Evolutionary conservation across 2,797 vertebrate species (phyloP).

Genomic region (Lepus townsendii): DNA sequence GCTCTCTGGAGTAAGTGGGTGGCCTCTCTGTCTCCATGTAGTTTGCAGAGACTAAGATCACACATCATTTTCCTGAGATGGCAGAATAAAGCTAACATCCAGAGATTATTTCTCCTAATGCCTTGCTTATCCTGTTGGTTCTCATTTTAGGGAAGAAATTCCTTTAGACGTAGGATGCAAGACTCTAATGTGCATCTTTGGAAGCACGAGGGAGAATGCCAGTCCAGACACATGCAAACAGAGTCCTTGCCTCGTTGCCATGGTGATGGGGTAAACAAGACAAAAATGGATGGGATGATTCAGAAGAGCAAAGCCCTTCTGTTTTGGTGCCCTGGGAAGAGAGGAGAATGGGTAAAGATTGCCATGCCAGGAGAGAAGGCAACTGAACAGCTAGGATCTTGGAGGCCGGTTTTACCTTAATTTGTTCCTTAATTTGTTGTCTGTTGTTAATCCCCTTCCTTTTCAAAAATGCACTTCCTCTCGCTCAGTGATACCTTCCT

Average conservation of each 20-base stretch:
- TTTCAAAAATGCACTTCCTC: not conserved
- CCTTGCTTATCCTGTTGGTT: conserved; percentile 3
- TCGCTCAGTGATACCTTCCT: not conserved
- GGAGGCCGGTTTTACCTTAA: not conserved
- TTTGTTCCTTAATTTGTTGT: not conserved
- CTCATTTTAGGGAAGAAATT: not conserved
- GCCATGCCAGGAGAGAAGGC: not conserved
- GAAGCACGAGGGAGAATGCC: not conserved
- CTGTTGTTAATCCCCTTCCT: not conserved
- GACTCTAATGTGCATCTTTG: not conserved
- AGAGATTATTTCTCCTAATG: not conserved
- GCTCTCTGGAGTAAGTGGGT: too few species aligned
- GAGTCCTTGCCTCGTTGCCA: not conserved
- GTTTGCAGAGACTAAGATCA: not conserved
- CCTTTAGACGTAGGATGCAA: not conserved
- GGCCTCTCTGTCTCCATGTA: not conserved
- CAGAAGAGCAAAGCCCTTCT: not conserved
- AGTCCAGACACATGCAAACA: not conserved
- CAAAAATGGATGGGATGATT: not conserved
- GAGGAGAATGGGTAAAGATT: not conserved
- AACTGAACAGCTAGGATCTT: not conserved
- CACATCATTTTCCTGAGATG: not conserved
- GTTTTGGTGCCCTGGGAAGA: not conserved
- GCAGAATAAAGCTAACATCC: not conserved
- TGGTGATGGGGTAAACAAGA: not conserved